Conservation (phyloP, 2,888 invertebrate genomes). For the Tachystola acroxantha region DNA sequence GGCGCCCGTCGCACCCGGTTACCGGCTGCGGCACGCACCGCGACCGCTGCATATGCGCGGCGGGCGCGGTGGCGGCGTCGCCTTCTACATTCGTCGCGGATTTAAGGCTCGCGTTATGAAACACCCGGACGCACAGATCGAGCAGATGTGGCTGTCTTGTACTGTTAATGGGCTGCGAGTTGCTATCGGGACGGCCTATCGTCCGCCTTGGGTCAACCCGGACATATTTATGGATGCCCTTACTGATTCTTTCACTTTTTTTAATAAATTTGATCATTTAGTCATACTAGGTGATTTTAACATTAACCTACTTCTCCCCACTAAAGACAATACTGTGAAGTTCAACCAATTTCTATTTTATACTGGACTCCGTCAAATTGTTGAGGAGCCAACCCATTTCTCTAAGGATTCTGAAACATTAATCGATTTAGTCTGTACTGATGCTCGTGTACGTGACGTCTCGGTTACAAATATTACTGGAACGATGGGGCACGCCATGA, state of each 20-base stretch:
- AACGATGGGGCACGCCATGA: neutral
- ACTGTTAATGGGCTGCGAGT: neutral
- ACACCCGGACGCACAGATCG: neutral
- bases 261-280: constrained; percentile 6
- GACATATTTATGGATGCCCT: neutral
- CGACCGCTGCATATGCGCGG: constrained; percentile 1
- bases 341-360: neutral
- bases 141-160: neutral
- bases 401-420: neutral
- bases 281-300: neutral
- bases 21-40: constrained; percentile 1
- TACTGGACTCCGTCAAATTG: neutral
- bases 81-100: neutral
- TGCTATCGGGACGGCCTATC: neutral
- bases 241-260: neutral
- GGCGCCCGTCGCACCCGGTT: constrained; percentile 1
- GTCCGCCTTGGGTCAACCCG: neutral
- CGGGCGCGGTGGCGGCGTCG: constrained; percentile 1
- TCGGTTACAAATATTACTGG: neutral
- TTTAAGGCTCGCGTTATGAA: neutral
- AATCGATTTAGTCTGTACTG: neutral
- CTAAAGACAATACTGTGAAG: neutral
- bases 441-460: neutral
- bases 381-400: neutral
- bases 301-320: neutral